Percentiles rank a stretch among this genome's conserved stretches.
Evolutionary conservation across 2,797 vertebrate species (phyloP).

Genomic region (Liasis olivaceus): DNA sequence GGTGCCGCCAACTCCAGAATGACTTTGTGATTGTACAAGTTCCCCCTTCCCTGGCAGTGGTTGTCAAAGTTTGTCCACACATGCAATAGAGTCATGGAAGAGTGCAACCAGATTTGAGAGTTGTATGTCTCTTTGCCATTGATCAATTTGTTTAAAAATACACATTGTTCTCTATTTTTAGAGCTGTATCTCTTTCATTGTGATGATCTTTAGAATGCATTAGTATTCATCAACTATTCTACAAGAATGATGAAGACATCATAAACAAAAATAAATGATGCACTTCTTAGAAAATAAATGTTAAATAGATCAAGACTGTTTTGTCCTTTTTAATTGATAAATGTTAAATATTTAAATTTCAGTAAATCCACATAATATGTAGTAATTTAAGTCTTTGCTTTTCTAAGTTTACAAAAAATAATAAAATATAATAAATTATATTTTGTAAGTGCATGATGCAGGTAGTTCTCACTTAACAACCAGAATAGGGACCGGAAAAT

Average conservation of each 20-base stretch:
- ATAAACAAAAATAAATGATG: conserved; percentile 26
- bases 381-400: not conserved
- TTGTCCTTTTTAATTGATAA: not conserved
- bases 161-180: conserved; percentile 47
- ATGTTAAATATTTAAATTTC: conserved; percentile 13
- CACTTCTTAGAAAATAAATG: not conserved
- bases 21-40: too few species aligned
- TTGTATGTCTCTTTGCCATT: conserved; percentile 43
- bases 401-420: too few species aligned
- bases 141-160: conserved; percentile 40
- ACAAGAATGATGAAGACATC: conserved; percentile 53
- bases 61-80: too few species aligned
- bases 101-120: conserved; percentile 23
- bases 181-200: conserved; percentile 45
- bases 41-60: too few species aligned
- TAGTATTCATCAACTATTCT: conserved; percentile 52
- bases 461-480: too few species aligned
- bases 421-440: too few species aligned
- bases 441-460: too few species aligned
- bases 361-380: not conserved
- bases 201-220: conserved; percentile 55
- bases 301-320: not conserved
- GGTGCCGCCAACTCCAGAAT: too few species aligned
- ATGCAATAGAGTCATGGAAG: conserved; percentile 25
- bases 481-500: too few species aligned